A percentile compares a stretch with the other conserved stretches of the same genome.
Evolutionary conservation across 2,113 vertebrate species (phyloP).

Genomic region (Tenebrosternarchus preto): DNA sequence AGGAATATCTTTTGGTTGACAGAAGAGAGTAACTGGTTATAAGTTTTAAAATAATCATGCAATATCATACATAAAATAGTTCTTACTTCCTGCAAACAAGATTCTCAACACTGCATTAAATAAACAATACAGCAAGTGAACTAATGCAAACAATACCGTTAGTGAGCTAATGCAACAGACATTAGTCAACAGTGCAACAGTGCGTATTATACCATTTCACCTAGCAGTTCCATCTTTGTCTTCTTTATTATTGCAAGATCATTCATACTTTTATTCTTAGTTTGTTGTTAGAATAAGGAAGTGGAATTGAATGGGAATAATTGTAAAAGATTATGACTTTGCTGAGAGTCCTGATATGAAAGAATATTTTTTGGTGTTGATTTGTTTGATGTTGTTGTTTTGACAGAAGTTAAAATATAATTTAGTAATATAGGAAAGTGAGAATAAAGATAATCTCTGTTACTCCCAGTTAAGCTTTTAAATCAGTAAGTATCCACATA

Average conservation of each 20-base stretch:
- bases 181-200: neutral
- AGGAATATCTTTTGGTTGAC: neutral
- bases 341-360: no score
- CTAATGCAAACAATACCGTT: no score
- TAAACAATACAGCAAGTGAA: no score
- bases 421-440: neutral
- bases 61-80: no score
- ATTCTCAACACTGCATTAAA: conserved; percentile 1
- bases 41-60: no score
- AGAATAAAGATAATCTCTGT: neutral
- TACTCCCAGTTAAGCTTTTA: neutral
- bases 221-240: neutral
- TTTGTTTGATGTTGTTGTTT: neutral
- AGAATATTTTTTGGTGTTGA: neutral
- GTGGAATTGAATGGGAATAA: no score
- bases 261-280: neutral
- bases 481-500: neutral
- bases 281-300: no score
- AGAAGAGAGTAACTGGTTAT: conserved; percentile 1
- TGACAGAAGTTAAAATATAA: neutral
- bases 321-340: no score
- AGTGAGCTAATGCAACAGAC: neutral
- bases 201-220: no score
- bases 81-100: no score
- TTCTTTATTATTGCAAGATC: no score